Percentiles rank a stretch among this genome's conserved stretches.
These are phyloP conservation scores for Ctenosaura bakeri DNA, from an alignment of 2,797 vertebrate genomes.

Conservation along the genomic window DNA sequence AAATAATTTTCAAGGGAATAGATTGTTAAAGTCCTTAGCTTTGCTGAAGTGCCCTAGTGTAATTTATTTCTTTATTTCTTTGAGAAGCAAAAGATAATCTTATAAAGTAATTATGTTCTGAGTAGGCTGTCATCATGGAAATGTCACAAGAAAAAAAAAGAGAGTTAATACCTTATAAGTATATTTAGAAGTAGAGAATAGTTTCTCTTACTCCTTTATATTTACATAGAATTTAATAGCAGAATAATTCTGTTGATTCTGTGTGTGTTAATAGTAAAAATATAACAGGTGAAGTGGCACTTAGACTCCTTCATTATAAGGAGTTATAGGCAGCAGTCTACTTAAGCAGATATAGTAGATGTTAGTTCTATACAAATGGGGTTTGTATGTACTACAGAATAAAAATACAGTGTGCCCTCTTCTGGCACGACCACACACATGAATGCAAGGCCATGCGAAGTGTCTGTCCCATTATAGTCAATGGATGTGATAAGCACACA, in stretches of 20 bases:
- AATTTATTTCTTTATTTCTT: constrained; percentile 20
- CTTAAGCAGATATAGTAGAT: neutral
- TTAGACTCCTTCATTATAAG: neutral
- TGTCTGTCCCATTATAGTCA: too few species aligned
- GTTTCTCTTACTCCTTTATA: neutral
- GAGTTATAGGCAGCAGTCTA: neutral
- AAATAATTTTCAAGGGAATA: neutral
- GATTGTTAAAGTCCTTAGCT: neutral
- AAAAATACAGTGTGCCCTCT: neutral
- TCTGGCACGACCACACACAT: too few species aligned
- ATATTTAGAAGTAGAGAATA: constrained; percentile 12
- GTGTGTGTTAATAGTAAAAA: neutral
- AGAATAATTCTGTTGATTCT: constrained; percentile 16
- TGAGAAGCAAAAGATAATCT: constrained; percentile 37
- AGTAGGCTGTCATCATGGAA: constrained; percentile 23
- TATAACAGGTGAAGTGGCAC: neutral
- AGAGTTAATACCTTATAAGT: neutral
- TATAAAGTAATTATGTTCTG: constrained; percentile 33
- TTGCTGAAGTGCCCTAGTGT: constrained; percentile 29
- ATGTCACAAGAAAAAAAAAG: neutral
- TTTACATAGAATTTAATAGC: constrained; percentile 4
- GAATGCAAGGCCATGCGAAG: too few species aligned
- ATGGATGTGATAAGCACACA: too few species aligned
- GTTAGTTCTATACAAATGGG: neutral
- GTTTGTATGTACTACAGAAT: neutral